Conservation (phyloP, 1,140 invertebrate species). For the Cydia fagiglandana region DNA sequence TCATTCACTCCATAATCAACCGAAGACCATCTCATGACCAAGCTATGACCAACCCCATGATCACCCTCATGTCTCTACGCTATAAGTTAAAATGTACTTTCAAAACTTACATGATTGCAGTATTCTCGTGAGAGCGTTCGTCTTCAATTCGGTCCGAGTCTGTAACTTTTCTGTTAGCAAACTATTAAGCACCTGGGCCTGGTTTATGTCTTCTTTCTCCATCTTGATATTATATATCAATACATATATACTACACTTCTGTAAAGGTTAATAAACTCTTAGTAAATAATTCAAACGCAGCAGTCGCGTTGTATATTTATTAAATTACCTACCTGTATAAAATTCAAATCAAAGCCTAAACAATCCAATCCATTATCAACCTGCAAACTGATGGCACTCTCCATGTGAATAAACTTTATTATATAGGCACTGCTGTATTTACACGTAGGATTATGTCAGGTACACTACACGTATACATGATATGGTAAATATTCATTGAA, state of each 20-base stretch:
- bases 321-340: not conserved
- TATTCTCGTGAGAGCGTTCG: not conserved
- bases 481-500: not conserved
- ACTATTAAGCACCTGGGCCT: not conserved
- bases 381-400: not conserved
- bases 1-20: no score
- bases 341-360: not conserved
- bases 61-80: not conserved
- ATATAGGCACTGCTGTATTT: not conserved
- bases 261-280: not conserved
- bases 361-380: conserved; percentile 5
- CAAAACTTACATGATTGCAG: conserved; percentile 8
- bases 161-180: not conserved
- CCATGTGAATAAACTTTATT: not conserved
- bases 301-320: not conserved
- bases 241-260: no score
- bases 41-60: no score
- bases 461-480: not conserved
- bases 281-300: not conserved
- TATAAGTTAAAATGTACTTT: not conserved
- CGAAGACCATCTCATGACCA: no score
- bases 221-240: not conserved
- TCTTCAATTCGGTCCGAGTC: not conserved
- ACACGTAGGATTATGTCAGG: not conserved
- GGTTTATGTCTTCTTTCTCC: not conserved